phyloP scores from a whole-genome alignment of 2,797 vertebrate genomes.

The Buceros bicornis region DNA sequence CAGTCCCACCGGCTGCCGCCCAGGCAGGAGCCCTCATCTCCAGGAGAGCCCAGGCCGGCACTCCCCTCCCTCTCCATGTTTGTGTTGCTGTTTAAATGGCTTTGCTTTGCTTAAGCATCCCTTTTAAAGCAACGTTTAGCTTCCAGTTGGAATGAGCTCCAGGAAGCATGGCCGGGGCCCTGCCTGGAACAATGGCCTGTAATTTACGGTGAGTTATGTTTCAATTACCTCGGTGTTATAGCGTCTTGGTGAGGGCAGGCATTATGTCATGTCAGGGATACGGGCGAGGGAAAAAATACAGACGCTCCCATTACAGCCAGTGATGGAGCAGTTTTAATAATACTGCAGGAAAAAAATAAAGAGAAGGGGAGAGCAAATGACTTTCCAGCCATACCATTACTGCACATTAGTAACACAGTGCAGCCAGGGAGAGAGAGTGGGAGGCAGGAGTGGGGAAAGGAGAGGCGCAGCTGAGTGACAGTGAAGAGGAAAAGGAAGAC shows the following conservation, averaged over 20 bases:
- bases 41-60: not conserved
- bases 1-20: not conserved
- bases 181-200: constrained; percentile 81
- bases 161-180: constrained; percentile 76
- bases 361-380: constrained; percentile 76
- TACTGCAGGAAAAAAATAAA: constrained; percentile 78
- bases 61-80: constrained; percentile 26
- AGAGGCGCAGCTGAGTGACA: not conserved
- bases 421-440: not conserved
- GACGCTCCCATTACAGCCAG: constrained; percentile 79
- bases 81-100: constrained; percentile 59
- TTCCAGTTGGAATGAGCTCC: constrained; percentile 82
- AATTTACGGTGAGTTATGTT: constrained; percentile 87
- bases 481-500: not conserved
- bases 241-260: constrained; percentile 82
- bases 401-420: constrained; percentile 75
- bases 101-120: constrained; percentile 76
- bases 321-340: constrained; percentile 88
- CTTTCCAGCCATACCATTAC: constrained; percentile 79
- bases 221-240: constrained; percentile 86
- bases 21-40: not conserved
- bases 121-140: constrained; percentile 81
- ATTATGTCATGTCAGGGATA: constrained; percentile 84
- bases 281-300: constrained; percentile 80
- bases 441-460: not conserved